Base-by-base conservation (phyloP, 2,113 vertebrate genomes). In the Myiozetetes cayanensis region DNA sequence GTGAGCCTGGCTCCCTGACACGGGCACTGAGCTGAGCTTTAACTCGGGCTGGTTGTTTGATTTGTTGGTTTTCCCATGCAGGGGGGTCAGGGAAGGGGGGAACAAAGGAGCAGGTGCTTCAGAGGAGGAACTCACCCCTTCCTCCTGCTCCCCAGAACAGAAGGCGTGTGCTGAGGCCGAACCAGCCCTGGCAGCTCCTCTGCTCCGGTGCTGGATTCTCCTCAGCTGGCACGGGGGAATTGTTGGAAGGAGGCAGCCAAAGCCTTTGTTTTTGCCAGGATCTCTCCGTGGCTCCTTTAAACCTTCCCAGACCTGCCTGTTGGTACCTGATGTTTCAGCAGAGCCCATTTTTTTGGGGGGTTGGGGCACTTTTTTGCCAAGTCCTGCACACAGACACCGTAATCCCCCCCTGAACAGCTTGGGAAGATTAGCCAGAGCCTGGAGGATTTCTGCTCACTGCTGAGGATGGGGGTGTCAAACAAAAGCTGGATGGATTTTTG, bases 141-240 rank as follows among this genome's bases (percentile, higher is more conserved):
- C 4, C 47, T 84, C 10, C 78, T 55, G 70, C 66, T 87, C 59
- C 21, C 37, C 6, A 1, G 49, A 65, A 44, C 92, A 96, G 87
- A 52, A 87, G 81, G 77, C 9, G 85, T 27, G 74, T 12, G 0
- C 66, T 55, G 92, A 47, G 82, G 78, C 90, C 68, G 78, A 93
- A 25, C 92, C 74, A 18, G 85, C 82, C 0, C 77, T 74, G 94
- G 78, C 87, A 89, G 92, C 73, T 18, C 81, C 87, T 62, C 73
- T n/a, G 91, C 91, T 66, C 78, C 27, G 62, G 21, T 79, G 85
- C 79, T 25, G 67, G 0, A 31, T 80, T 46, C 55, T 17, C 6
- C 83, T 78, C 25, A 6, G 2, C 77, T 91, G 87, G 80, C 74
- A 2, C 31, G 18, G 53, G 6, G 23, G 68, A 12, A 25, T 35